These are phyloP conservation scores for Melanotaenia trifasciata DNA, from an alignment of 2,797 vertebrate species.

Conservation along the genomic window DNA sequence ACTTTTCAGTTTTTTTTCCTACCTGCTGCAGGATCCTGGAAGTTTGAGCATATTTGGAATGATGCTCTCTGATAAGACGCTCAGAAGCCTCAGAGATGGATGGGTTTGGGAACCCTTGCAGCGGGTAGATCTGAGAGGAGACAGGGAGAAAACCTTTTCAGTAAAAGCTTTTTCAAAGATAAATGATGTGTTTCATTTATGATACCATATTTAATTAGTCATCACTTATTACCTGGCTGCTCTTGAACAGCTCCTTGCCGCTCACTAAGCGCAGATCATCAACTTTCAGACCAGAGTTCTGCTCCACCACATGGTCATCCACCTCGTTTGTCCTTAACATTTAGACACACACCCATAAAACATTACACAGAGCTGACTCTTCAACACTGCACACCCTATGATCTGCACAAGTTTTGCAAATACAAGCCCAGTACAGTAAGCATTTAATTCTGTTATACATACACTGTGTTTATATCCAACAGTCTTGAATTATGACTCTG, in stretches of 20 bases:
- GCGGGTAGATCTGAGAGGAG: constrained; percentile 75
- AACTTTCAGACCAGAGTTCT: constrained; percentile 63
- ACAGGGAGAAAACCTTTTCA: neutral
- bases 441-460: neutral
- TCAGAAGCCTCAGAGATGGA: constrained; percentile 73
- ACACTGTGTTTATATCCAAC: neutral
- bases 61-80: constrained; percentile 76
- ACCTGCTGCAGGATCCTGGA: constrained; percentile 84
- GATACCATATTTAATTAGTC: no score
- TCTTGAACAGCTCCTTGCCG: constrained; percentile 81
- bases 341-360: constrained; percentile 14
- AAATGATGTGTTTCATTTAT: no score
- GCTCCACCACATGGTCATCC: constrained; percentile 70
- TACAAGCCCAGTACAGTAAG: neutral
- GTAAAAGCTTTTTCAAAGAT: no score
- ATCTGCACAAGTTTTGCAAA: neutral
- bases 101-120: constrained; percentile 72
- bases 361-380: neutral
- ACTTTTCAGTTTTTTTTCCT: neutral
- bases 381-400: neutral
- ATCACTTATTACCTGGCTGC: constrained; percentile 48
- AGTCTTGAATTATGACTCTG: neutral
- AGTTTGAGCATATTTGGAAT: constrained; percentile 57
- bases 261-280: constrained; percentile 67
- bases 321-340: constrained; percentile 72